phyloP scores from a whole-genome alignment of 2,888 invertebrate species.

The Cryptocephalus moraei region DNA sequence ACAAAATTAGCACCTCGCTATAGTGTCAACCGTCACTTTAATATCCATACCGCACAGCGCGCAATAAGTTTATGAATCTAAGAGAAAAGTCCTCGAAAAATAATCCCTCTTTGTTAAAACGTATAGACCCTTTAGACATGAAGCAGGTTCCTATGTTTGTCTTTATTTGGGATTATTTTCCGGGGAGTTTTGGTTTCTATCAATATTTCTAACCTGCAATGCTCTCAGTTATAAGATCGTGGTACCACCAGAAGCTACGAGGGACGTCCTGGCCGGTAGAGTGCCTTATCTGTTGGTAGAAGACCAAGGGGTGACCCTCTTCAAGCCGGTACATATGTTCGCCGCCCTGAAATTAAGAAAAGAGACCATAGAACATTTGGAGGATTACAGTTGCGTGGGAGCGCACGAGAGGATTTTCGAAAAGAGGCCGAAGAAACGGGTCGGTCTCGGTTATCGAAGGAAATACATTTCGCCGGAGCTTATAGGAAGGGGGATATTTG shows the following conservation, averaged over 20 bases:
- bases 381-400: constrained; percentile 33
- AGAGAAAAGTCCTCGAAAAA: too few species aligned
- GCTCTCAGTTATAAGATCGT: constrained; percentile 34
- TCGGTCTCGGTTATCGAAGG: constrained; percentile 26
- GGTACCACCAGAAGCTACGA: constrained; percentile 64
- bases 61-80: too few species aligned
- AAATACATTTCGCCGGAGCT: constrained; percentile 27
- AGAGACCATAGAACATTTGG: constrained; percentile 36
- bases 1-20: too few species aligned
- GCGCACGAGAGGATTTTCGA: constrained; percentile 30
- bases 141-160: too few species aligned
- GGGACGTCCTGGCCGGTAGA: constrained; percentile 63
- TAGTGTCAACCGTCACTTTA: too few species aligned
- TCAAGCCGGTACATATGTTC: constrained; percentile 65
- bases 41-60: too few species aligned
- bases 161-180: too few species aligned
- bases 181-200: too few species aligned
- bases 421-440: constrained; percentile 18
- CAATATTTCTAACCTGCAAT: too few species aligned
- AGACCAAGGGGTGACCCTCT: constrained; percentile 54
- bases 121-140: too few species aligned
- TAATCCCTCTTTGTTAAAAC: too few species aligned
- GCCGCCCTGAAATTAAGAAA: constrained; percentile 60
- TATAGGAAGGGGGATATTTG: constrained; percentile 29
- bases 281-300: constrained; percentile 67